A percentile compares a stretch with the other conserved stretches of the same genome.
phyloP scores from a whole-genome alignment of 2,888 invertebrate species.

The Phengaris arion region DNA sequence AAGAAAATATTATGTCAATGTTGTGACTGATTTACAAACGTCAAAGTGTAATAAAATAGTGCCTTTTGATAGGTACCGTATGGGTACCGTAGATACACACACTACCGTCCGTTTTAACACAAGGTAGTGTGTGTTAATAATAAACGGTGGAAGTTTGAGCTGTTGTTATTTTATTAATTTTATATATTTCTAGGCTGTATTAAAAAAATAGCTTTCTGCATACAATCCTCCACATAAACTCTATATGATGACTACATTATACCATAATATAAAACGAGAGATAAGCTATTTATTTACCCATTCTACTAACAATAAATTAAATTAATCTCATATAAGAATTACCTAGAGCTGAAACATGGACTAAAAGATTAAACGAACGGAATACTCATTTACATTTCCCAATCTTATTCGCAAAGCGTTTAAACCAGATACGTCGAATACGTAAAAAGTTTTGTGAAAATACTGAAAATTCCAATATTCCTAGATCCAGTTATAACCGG shows the following conservation, averaged over 20 bases:
- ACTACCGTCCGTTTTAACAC: too few species aligned
- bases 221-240: too few species aligned
- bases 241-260: neutral
- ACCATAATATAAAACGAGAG: neutral
- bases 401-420: constrained; percentile 24
- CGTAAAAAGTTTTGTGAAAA: constrained; percentile 14
- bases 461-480: constrained; percentile 40
- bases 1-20: too few species aligned
- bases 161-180: too few species aligned
- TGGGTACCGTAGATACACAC: too few species aligned
- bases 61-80: too few species aligned
- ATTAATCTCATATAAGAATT: constrained; percentile 20
- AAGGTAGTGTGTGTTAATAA: too few species aligned
- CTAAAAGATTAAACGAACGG: constrained; percentile 22
- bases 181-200: too few species aligned
- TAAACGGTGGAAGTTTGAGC: too few species aligned
- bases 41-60: too few species aligned
- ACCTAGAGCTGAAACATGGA: constrained; percentile 26
- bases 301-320: constrained; percentile 12
- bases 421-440: constrained; percentile 2
- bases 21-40: too few species aligned
- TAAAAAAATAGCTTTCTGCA: too few species aligned
- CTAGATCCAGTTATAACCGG: constrained; percentile 49
- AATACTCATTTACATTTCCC: constrained; percentile 27
- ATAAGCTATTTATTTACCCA: neutral